These are phyloP conservation scores for Cosmopolites sordidus DNA, from an alignment of 2,888 invertebrate species.

Conservation along the genomic window DNA sequence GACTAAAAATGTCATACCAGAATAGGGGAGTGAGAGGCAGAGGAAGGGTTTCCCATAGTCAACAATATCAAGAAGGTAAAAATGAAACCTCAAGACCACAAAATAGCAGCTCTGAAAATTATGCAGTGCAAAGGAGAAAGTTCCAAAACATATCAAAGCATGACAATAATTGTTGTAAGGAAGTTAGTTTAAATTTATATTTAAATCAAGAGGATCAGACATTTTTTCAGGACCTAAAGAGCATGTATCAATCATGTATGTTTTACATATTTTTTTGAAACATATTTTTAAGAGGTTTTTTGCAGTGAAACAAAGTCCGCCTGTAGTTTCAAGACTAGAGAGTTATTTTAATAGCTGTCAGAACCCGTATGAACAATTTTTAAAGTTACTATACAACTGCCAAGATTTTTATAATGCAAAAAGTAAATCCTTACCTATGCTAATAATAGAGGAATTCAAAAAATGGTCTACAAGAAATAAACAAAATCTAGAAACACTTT, in stretches of 20 bases:
- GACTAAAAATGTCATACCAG: constrained; percentile 28
- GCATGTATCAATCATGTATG: constrained; percentile 40
- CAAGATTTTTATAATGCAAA: constrained; percentile 62
- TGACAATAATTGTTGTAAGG: constrained; percentile 42
- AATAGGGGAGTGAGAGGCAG: constrained; percentile 31
- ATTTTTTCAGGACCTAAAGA: constrained; percentile 51
- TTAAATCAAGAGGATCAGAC: constrained; percentile 46
- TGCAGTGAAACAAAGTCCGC: constrained; percentile 46
- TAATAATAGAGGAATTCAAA: constrained; percentile 59
- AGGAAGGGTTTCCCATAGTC: constrained; percentile 29
- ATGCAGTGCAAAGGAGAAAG: constrained; percentile 5
- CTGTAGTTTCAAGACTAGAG: constrained; percentile 42
- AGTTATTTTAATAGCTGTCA: constrained; percentile 41
- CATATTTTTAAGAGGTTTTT: constrained; percentile 12
- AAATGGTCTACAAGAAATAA: constrained; percentile 49
- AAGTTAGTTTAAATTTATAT: constrained; percentile 46
- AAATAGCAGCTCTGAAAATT: constrained; percentile 2
- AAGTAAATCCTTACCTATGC: constrained; percentile 58
- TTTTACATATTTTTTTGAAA: constrained; percentile 1
- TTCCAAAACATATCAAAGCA: constrained; percentile 36
- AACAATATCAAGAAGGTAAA: constrained; percentile 16
- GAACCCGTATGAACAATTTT: constrained; percentile 59
- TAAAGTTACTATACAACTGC: constrained; percentile 59
- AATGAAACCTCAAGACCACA: neutral
- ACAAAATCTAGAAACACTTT: constrained; percentile 49